Evolutionary conservation across 2,797 vertebrate genomes (phyloP).

Genomic region (Glyptemys insculpta): DNA sequence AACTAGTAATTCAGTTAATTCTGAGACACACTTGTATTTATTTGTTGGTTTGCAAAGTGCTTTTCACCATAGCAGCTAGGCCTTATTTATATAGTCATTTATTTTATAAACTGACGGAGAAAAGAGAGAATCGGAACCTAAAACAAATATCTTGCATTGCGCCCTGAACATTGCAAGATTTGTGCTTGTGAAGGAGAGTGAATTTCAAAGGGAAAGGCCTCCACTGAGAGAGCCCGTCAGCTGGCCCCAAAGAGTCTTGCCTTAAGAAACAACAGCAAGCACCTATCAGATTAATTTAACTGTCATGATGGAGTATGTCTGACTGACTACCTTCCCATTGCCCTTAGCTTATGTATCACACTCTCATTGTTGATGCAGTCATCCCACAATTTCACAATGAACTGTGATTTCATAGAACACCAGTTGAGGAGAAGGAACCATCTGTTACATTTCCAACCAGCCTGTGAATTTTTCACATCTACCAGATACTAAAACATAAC

Average conservation of each 20-base stretch:
- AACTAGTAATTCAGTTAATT: slow-evolving; percentile 60
- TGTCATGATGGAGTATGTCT: background rate
- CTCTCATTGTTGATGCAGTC: slow-evolving; percentile 51
- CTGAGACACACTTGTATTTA: slow-evolving; percentile 71
- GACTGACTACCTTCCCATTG: slow-evolving; percentile 15
- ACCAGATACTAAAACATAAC: background rate
- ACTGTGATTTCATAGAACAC: slow-evolving; percentile 9
- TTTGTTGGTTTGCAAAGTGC: slow-evolving; percentile 70
- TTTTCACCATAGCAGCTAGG: slow-evolving; percentile 75
- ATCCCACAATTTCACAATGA: slow-evolving; percentile 26
- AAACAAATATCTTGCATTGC: background rate
- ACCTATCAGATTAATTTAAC: slow-evolving; percentile 27
- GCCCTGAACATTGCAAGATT: background rate
- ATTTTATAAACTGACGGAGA: slow-evolving; percentile 49
- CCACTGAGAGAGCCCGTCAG: background rate
- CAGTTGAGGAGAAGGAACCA: background rate
- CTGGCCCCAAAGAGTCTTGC: background rate
- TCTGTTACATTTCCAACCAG: background rate
- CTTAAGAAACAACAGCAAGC: background rate
- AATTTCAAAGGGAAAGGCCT: background rate
- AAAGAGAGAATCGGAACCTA: background rate
- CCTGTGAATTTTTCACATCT: background rate
- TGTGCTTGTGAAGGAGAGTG: background rate
- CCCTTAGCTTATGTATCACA: background rate
- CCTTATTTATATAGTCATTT: slow-evolving; percentile 54